These are phyloP conservation scores for Strix aluco DNA, from an alignment of 2,113 vertebrate genomes.

Conservation along the genomic window DNA sequence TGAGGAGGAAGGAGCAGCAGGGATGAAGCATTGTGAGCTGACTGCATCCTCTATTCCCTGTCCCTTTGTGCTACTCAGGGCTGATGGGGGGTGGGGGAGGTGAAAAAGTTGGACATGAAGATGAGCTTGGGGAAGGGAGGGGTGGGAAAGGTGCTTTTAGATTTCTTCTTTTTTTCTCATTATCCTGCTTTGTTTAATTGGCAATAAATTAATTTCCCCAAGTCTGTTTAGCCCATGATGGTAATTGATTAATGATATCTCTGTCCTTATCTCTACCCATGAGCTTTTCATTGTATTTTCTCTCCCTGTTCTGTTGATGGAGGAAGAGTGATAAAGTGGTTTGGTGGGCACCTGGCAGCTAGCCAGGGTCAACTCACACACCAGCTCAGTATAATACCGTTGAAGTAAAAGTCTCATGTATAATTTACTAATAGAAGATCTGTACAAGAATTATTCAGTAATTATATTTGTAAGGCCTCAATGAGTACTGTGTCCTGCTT, in stretches of 20 bases:
- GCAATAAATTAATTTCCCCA: background rate
- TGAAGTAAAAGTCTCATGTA: background rate
- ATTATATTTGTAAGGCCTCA: background rate
- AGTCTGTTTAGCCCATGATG: background rate
- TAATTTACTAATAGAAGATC: background rate
- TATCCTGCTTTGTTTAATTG: background rate
- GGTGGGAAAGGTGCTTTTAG: background rate
- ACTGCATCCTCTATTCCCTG: background rate
- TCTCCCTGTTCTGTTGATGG: background rate
- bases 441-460: background rate
- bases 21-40: background rate
- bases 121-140: background rate
- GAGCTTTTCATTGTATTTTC: background rate
- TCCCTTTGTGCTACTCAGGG: background rate
- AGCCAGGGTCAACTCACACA: background rate
- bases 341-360: background rate
- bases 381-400: background rate
- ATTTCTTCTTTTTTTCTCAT: background rate
- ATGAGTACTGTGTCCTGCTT: background rate
- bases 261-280: background rate
- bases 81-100: accelerated
- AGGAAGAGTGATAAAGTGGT: background rate
- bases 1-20: background rate
- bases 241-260: background rate
- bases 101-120: background rate